Base-by-base conservation (phyloP, 2,797 vertebrate species). In the Chloroceryle amazona region DNA sequence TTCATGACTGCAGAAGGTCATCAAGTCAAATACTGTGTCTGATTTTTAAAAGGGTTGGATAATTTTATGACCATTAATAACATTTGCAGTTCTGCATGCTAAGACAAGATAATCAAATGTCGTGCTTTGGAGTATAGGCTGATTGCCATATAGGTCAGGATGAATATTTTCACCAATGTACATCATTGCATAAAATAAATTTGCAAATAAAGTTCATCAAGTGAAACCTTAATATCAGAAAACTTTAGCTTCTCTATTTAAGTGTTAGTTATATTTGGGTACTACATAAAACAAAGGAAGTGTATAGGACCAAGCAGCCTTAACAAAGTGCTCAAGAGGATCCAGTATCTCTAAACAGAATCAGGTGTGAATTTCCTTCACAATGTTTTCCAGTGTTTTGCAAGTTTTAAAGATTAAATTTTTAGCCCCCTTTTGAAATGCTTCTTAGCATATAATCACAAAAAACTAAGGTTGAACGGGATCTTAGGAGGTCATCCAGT, bases 31-130 rank as follows among this genome's bases (percentile, higher is more conserved):
- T 74, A 93, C 88, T 93, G 88, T 96, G 88, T 92, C 96, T 96
- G 96, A 96, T 95, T 97, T 95, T 96, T 97, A 92, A 96, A 96
- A 95, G 90, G 95, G 85, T 80, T 96, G 94, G 67, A 89, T 96
- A 94, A 97, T 97, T 96, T 97, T 94, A 97, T 95, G 95, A 94
- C 91, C 96, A 89, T 96, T 97, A 93, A 89, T 92, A 97, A 96
- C 88, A 87, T 93, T 96, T 96, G 71, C 71, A 92, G 94, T 95
- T 94, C 93, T 96, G 94, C 91, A 95, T 84, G 95, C 91, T 89
- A 94, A 95, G 86, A 94, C 83, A 96, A 89, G 73, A 88, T 94
- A 97, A 97, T 96, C 93, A 96, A 96, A 96, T 94, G 95, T 92
- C 93, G 81, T 6, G 29, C 91, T 92, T 95, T 10, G 0, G 47